A percentile compares a stretch with the other conserved stretches of the same genome.
phyloP scores from a whole-genome alignment of 2,113 vertebrate genomes.

The Rhadina sibilatrix region DNA sequence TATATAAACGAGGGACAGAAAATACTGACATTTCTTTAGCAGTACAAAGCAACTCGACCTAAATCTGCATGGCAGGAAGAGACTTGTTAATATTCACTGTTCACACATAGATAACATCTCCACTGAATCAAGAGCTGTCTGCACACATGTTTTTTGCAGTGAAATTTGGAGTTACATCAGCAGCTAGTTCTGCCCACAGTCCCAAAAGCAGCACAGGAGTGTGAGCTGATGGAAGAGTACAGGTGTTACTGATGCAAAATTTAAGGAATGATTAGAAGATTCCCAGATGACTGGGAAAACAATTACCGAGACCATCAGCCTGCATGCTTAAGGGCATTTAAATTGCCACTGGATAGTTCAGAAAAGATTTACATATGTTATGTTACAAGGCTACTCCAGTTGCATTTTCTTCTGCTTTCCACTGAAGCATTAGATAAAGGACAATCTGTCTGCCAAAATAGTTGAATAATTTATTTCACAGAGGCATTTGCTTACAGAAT shows the following conservation, averaged over 20 bases:
- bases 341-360: conserved; percentile 14
- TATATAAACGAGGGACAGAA: neutral
- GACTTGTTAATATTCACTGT: neutral
- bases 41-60: neutral
- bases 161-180: neutral
- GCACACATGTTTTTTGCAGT: neutral
- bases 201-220: neutral
- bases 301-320: neutral
- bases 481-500: neutral
- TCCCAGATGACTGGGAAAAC: conserved; percentile 21
- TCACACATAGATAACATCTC: neutral
- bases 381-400: neutral
- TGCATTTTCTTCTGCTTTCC: conserved; percentile 14
- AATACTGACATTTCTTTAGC: neutral
- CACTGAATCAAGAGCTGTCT: neutral
- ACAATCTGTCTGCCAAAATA: neutral
- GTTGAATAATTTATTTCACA: conserved; percentile 23
- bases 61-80: neutral
- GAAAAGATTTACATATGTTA: conserved; percentile 14
- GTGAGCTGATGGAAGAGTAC: neutral
- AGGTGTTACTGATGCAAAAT: conserved; percentile 50
- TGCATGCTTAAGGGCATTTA: conserved; percentile 11
- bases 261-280: conserved; percentile 45
- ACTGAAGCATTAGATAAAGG: conserved; percentile 10
- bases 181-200: neutral